Base-by-base conservation (phyloP, 2,888 invertebrate genomes). In the Mechanitis messenoides region DNA sequence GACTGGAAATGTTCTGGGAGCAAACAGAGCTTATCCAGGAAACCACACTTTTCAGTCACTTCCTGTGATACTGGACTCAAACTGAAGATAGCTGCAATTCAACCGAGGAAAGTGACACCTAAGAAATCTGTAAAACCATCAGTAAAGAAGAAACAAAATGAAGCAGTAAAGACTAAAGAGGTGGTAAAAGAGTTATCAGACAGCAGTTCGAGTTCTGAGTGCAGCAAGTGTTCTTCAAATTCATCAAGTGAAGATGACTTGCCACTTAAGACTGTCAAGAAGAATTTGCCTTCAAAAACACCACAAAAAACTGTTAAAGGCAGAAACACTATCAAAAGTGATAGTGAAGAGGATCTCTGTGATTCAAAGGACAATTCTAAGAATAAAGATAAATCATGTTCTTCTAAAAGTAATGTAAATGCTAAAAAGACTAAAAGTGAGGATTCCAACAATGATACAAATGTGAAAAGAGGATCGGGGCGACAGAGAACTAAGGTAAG, bases 51-150 rank as follows among this genome's bases (percentile, higher is more conserved):
- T 78, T 92, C 92, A 9, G 92, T 92, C 42, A 92, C 92, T 53
- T 92, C 91, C 63, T 91, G 92, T 77, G 92, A 92, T 53, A 92
- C 92, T 53, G 92, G 92, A 31, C 76, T 93, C 59, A 91, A 92
- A 66, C 84, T 93, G 57, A 93, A 92, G 71, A 92, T 92, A 62
- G 92, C 92, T 67, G 92, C 92, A 53, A 91, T 92, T 65, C 91
- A 90, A 55, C 91, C 91, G n/a, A 74, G 82, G 55, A 91, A 78
- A 76, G 78, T 70, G 67, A 79, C 79, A 72, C 81, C 79, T 50
- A 90, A 80, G 70, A 86, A 80, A 68, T 78, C 82, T 58, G 71
- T 78, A 45, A 83, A 85, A 71, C 80, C 87, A 63, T 71, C 79
- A 55, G 81, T 79, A 2, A 87, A 86, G 72, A 86, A 83, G 76